A percentile compares a stretch with the other conserved stretches of the same genome.
phyloP scores from a whole-genome alignment of 1,140 invertebrate genomes.

The Formica selysi region DNA sequence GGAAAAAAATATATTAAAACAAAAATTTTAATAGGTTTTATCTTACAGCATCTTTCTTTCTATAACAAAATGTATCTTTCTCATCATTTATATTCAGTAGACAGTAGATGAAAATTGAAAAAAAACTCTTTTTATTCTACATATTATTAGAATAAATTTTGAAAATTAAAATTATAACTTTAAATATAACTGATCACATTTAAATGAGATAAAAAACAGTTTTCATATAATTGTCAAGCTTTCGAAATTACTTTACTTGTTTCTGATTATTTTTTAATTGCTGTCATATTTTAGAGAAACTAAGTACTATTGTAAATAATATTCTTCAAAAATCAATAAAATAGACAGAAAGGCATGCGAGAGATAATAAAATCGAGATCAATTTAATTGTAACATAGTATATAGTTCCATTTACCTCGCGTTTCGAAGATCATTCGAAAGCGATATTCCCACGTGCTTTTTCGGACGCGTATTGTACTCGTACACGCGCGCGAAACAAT shows the following conservation, averaged over 20 bases:
- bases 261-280: not conserved
- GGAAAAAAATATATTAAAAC: not conserved
- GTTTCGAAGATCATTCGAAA: conserved; percentile 10
- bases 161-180: conserved; percentile 11
- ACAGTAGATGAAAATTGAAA: not conserved
- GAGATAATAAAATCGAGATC: not conserved
- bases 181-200: not conserved
- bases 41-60: not conserved
- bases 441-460: conserved; percentile 61
- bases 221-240: not conserved
- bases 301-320: not conserved
- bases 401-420: not conserved
- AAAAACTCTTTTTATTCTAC: not conserved
- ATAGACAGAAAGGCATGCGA: not conserved
- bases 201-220: not conserved
- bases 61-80: not conserved
- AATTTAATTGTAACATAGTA: not conserved
- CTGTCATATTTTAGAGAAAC: not conserved
- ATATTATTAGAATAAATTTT: conserved; percentile 8
- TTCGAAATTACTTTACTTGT: not conserved
- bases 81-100: not conserved
- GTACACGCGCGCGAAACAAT: conserved; percentile 56
- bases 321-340: not conserved
- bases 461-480: conserved; percentile 8
- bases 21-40: not conserved